A percentile compares a stretch with the other conserved stretches of the same genome.
Evolutionary conservation across 2,113 vertebrate genomes (phyloP).

Genomic region (Saccopteryx leptura): DNA sequence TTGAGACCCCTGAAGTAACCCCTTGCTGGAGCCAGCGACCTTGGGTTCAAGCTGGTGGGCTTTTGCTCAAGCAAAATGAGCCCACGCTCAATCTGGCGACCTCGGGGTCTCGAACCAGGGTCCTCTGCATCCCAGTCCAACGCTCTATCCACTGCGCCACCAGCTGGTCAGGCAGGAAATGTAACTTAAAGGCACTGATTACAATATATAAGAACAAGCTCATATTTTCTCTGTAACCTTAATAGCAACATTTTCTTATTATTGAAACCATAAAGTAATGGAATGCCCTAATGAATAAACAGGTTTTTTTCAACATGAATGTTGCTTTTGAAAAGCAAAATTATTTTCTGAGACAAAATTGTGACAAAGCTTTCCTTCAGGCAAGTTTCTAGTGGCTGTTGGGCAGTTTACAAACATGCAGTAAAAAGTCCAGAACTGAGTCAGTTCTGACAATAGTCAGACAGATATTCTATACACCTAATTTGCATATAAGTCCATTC

Average conservation of each 20-base stretch:
- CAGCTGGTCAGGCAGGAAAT: neutral
- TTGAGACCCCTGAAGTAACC: too few species aligned
- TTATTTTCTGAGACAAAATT: conserved; percentile 34
- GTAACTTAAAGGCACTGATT: neutral
- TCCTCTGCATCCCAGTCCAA: too few species aligned
- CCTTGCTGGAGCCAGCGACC: too few species aligned
- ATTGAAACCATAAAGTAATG: conserved; percentile 49
- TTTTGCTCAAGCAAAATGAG: too few species aligned
- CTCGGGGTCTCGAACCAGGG: too few species aligned
- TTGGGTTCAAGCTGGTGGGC: too few species aligned
- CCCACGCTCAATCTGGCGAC: too few species aligned
- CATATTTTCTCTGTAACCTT: conserved; percentile 22
- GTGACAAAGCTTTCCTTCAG: conserved; percentile 63
- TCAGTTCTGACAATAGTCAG: neutral
- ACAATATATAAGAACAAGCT: neutral
- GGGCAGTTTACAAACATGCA: neutral
- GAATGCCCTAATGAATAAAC: conserved; percentile 27
- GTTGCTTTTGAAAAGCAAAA: conserved; percentile 42
- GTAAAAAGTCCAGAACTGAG: neutral
- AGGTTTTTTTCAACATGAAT: conserved; percentile 41
- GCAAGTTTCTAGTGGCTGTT: neutral
- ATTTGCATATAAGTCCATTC: neutral
- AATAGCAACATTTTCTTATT: conserved; percentile 1
- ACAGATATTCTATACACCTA: neutral
- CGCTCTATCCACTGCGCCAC: too few species aligned